These are phyloP conservation scores for Erethizon dorsatum DNA, from an alignment of 2,797 vertebrate species.

Conservation along the genomic window DNA sequence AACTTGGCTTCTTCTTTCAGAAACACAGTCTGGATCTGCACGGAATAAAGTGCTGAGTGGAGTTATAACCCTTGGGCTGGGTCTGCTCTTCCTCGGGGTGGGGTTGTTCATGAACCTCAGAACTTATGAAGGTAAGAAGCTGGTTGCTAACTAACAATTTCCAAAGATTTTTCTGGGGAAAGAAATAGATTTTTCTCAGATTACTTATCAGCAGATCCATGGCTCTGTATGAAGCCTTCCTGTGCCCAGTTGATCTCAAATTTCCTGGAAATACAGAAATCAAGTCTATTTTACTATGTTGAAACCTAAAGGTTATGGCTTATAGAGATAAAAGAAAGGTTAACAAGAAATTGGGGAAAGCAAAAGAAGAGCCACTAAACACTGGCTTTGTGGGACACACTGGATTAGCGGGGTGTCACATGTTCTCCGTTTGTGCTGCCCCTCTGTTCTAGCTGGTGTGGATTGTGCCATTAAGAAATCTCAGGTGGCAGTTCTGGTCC, in stretches of 20 bases:
- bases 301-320: not conserved
- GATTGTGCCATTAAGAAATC: not conserved
- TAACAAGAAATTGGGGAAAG: no score
- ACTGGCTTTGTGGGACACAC: not conserved
- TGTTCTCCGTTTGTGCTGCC: not conserved
- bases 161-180: accelerated
- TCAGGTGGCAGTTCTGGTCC: no score
- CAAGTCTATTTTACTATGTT: not conserved
- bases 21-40: constrained; percentile 32
- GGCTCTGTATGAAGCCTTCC: not conserved
- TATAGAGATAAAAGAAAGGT: not conserved
- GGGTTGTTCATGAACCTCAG: constrained; percentile 1
- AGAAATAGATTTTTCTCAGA: not conserved
- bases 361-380: not conserved
- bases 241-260: accelerated
- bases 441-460: not conserved
- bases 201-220: no score
- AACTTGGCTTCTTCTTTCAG: not conserved
- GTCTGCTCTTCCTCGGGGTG: constrained; percentile 53
- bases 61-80: not conserved
- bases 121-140: constrained; percentile 43
- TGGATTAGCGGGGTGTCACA: not conserved
- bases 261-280: not conserved
- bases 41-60: constrained; percentile 74
- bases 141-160: accelerated